A percentile compares a stretch with the other conserved stretches of the same genome.
Conservation (phyloP, 2,113 vertebrate genomes). For the Psilopsiagon aymara region DNA sequence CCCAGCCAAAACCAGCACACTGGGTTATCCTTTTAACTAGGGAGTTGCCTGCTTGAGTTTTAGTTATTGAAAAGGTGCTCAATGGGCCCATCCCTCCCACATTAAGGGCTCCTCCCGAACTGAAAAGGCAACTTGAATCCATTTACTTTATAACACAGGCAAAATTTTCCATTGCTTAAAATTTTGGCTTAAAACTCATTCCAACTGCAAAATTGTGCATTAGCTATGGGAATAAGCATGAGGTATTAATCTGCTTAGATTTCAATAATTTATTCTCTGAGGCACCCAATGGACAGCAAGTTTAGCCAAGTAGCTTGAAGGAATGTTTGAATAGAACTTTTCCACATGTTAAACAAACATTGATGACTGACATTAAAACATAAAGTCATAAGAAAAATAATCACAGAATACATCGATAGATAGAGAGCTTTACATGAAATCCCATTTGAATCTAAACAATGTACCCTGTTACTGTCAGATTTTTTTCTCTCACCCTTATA, state of each 20-base stretch:
- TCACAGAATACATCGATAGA: background rate
- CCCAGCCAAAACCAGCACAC: background rate
- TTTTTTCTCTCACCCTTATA: background rate
- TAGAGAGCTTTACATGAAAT: background rate
- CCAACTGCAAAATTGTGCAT: slow-evolving; percentile 46
- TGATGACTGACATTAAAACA: slow-evolving; percentile 49
- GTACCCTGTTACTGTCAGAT: background rate
- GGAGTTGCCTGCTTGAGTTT: background rate
- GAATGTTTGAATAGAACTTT: slow-evolving; percentile 65
- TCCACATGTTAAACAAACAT: slow-evolving; percentile 39
- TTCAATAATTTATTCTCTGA: slow-evolving; percentile 59
- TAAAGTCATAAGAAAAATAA: slow-evolving; percentile 58
- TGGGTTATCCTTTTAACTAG: background rate
- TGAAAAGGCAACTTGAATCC: background rate
- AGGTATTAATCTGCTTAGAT: slow-evolving; percentile 61
- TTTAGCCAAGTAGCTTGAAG: slow-evolving; percentile 55
- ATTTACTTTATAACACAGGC: slow-evolving; percentile 7
- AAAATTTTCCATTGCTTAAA: slow-evolving; percentile 31
- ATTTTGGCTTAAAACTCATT: slow-evolving; percentile 40
- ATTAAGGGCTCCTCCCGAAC: background rate
- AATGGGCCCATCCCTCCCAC: background rate
- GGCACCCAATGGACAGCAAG: slow-evolving; percentile 38
- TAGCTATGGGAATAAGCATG: slow-evolving; percentile 58
- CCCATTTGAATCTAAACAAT: background rate
- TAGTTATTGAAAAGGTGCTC: background rate